These are phyloP conservation scores for Eledona agricola DNA, from an alignment of 2,888 invertebrate species.

Conservation along the genomic window DNA sequence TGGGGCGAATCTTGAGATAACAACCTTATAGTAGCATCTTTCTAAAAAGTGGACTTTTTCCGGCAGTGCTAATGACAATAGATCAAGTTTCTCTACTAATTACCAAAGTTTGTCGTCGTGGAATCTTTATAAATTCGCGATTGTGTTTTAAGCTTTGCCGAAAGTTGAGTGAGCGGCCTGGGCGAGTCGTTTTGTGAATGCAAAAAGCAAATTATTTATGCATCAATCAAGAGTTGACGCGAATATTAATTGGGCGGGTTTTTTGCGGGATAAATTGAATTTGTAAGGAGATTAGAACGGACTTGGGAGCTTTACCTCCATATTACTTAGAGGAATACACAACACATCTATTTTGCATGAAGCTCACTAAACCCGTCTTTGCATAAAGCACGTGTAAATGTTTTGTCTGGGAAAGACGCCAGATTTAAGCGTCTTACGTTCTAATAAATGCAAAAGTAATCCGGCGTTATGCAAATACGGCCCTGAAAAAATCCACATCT, in stretches of 20 bases:
- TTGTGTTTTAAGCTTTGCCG: constrained; percentile 17
- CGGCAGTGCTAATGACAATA: constrained; percentile 24
- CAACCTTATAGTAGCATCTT: constrained; percentile 23
- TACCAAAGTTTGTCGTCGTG: constrained; percentile 14
- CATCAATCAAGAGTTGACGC: constrained; percentile 20
- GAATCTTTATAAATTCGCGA: constrained; percentile 27
- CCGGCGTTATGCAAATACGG: background rate
- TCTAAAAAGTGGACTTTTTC: constrained; percentile 3
- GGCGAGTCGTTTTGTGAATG: constrained; percentile 22
- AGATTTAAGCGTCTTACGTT: no score
- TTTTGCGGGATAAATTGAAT: no score
- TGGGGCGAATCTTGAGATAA: constrained; percentile 29
- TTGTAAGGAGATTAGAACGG: background rate
- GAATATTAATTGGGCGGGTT: constrained; percentile 19
- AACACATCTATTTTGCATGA: no score
- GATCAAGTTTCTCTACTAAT: constrained; percentile 25
- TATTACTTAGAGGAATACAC: no score
- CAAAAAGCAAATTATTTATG: constrained; percentile 26
- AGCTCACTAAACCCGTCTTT: no score
- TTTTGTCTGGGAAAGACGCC: no score
- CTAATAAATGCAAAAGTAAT: no score
- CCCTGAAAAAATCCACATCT: constrained; percentile 4
- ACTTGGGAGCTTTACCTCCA: background rate
- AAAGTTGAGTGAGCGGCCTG: constrained; percentile 18
- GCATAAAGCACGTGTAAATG: no score